Conservation (phyloP, 2,113 vertebrate genomes). For the Micronycteris hirsuta region DNA sequence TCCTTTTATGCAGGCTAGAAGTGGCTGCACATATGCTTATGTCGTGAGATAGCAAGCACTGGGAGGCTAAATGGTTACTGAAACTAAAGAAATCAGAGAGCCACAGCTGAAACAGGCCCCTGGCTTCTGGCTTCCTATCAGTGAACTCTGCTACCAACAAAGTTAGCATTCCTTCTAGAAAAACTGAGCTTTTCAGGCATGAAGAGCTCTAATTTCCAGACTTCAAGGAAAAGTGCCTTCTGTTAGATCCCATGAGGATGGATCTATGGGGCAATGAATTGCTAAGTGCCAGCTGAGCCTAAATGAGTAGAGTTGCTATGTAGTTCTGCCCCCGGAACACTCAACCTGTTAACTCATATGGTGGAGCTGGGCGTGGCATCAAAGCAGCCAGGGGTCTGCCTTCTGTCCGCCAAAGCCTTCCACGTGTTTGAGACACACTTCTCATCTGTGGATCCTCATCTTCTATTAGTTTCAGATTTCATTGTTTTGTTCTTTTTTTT, state of each 20-base stretch:
- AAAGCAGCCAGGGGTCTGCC: neutral
- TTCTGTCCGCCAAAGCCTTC: neutral
- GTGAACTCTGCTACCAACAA: neutral
- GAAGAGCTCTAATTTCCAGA: neutral
- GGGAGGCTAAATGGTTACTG: neutral
- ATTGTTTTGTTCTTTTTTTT: neutral
- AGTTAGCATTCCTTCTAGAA: neutral
- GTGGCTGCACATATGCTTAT: neutral
- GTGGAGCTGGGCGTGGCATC: neutral
- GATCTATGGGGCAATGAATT: neutral
- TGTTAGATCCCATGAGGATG: neutral
- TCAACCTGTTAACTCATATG: neutral
- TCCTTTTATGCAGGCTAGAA: neutral
- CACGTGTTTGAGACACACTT: neutral
- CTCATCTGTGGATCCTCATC: neutral
- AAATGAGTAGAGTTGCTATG: neutral
- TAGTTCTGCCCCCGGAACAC: neutral
- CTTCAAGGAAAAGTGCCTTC: neutral
- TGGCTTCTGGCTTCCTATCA: neutral
- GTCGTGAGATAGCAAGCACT: neutral
- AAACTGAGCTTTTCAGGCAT: neutral
- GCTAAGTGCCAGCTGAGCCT: neutral
- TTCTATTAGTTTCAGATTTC: neutral
- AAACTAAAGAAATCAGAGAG: neutral
- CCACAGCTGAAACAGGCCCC: neutral